A percentile compares a stretch with the other conserved stretches of the same genome.
Evolutionary conservation across 2,888 invertebrate species (phyloP).

Genomic region (Dexiosoma caninum): DNA sequence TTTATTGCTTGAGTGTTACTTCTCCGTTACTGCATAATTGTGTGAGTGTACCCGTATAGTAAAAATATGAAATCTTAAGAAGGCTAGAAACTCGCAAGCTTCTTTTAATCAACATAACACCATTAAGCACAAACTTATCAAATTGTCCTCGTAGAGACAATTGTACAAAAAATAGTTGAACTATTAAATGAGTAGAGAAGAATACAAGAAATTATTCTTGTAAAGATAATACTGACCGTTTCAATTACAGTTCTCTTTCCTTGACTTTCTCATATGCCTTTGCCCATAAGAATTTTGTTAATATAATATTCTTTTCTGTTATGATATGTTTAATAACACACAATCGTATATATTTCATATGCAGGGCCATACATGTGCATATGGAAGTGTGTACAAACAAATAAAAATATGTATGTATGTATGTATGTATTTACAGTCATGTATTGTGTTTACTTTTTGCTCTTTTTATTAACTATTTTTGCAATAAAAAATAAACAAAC

Average conservation of each 20-base stretch:
- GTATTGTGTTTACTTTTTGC: slow-evolving; percentile 1
- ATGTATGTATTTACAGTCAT: not conserved
- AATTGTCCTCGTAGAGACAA: not conserved
- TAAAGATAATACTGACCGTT: slow-evolving; percentile 36
- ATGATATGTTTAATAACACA: not conserved
- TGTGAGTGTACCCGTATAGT: too few species aligned
- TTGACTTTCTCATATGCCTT: not conserved
- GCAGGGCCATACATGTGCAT: too few species aligned
- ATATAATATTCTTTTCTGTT: not conserved
- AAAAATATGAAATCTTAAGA: too few species aligned
- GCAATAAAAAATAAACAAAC: slow-evolving; percentile 8
- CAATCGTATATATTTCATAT: not conserved
- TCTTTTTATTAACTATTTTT: slow-evolving; percentile 39
- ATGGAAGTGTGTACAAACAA: not conserved
- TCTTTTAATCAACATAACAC: too few species aligned
- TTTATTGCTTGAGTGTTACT: too few species aligned
- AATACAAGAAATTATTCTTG: slow-evolving; percentile 17
- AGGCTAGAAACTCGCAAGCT: too few species aligned
- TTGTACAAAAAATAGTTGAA: not conserved
- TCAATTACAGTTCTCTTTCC: slow-evolving; percentile 21
- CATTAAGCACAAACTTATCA: not conserved
- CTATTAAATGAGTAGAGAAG: slow-evolving; percentile 26
- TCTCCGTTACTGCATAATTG: too few species aligned
- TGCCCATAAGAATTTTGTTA: not conserved
- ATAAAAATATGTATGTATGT: not conserved